Conservation (phyloP, 2,888 invertebrate species). For the Andrena bucephala region DNA sequence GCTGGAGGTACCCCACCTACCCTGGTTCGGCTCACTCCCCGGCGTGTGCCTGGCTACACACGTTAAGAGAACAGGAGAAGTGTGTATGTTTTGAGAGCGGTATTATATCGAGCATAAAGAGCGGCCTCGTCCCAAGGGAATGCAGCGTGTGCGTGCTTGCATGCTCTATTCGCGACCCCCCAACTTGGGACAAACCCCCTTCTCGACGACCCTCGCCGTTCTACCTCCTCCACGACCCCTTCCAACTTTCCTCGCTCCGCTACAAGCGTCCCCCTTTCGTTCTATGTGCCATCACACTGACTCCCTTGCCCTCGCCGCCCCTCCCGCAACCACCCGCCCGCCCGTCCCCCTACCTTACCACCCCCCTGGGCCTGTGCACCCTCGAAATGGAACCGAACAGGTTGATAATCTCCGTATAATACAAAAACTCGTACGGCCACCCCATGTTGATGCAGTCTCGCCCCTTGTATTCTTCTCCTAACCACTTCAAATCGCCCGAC, state of each 20-base stretch:
- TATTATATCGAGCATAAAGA: conserved; percentile 85
- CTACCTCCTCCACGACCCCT: conserved; percentile 61
- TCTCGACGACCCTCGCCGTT: conserved; percentile 62
- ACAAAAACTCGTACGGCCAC: conserved; percentile 79
- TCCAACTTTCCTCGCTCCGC: conserved; percentile 58
- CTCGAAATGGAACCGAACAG: conserved; percentile 78
- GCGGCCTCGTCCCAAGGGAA: conserved; percentile 83
- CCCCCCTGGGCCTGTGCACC: conserved; percentile 15
- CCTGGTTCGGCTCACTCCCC: conserved; percentile 43
- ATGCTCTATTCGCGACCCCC: conserved; percentile 75
- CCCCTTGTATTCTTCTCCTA: conserved; percentile 73
- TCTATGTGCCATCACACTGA: conserved; percentile 47
- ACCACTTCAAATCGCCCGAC: conserved; percentile 79
- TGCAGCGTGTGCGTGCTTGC: conserved; percentile 80
- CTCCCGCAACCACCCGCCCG: conserved; percentile 5
- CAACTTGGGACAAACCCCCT: conserved; percentile 71
- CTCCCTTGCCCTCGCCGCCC: conserved; percentile 25
- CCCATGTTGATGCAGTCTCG: conserved; percentile 56
- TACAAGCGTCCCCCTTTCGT: conserved; percentile 54
- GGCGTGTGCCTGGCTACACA: conserved; percentile 58
- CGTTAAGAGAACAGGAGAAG: conserved; percentile 78
- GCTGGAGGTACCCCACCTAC: conserved; percentile 42
- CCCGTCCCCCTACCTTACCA: not conserved
- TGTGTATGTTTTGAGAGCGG: conserved; percentile 85
- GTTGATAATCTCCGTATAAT: conserved; percentile 84